A percentile compares a stretch with the other conserved stretches of the same genome.
These are phyloP conservation scores for Ivindomyrus marchei DNA, from an alignment of 2,113 vertebrate genomes.

Conservation along the genomic window DNA sequence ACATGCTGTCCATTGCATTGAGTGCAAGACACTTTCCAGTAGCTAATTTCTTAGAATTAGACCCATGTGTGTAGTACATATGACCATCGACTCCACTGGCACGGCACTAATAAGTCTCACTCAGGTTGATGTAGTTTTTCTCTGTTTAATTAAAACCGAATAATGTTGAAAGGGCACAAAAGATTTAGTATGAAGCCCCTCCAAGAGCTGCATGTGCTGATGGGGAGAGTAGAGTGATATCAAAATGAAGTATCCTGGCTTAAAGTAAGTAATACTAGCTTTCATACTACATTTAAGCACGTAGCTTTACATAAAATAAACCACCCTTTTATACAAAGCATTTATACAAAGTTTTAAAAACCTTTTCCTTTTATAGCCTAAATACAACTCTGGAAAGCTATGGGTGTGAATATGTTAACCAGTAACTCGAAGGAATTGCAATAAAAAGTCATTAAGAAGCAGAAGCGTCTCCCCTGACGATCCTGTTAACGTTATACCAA, in stretches of 20 bases:
- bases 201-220: not conserved
- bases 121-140: not conserved
- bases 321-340: not conserved
- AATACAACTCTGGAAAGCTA: not conserved
- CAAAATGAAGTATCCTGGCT: not conserved
- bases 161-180: not conserved
- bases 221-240: not conserved
- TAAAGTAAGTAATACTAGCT: not conserved
- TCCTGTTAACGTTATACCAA: not conserved
- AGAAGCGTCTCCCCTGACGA: not conserved
- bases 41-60: not conserved
- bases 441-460: not conserved
- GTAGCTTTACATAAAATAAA: not conserved
- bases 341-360: not conserved
- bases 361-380: not conserved
- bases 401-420: not conserved
- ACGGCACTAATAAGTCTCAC: not conserved
- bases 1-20: not conserved
- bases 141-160: not conserved
- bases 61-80: not conserved
- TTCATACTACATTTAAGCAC: not conserved
- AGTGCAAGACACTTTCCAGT: not conserved
- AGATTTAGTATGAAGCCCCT: not conserved
- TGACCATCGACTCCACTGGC: not conserved
- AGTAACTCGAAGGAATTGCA: not conserved